phyloP scores from a whole-genome alignment of 2,888 invertebrate species.

The Lycocerus yunnanus region DNA sequence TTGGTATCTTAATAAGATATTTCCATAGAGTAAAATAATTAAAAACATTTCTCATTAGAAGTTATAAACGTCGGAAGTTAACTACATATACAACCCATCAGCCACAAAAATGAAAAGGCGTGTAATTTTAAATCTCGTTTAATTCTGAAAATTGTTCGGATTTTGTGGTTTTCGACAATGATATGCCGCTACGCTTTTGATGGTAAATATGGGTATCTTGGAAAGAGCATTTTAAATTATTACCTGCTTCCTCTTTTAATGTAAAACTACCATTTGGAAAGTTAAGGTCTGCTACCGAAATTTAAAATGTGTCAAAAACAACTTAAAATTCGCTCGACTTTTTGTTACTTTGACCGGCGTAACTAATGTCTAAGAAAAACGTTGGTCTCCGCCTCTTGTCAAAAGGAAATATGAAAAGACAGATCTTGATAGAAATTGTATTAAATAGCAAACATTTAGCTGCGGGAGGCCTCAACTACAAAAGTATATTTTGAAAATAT shows the following conservation, averaged over 20 bases:
- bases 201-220: conserved; percentile 3
- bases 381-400: conserved; percentile 16
- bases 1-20: conserved; percentile 23
- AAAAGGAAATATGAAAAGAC: conserved; percentile 4
- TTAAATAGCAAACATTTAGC: background rate
- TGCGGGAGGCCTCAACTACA: background rate
- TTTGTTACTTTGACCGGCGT: conserved; percentile 8
- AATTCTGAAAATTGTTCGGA: conserved; percentile 4
- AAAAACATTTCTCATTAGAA: background rate
- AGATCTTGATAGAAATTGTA: background rate
- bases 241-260: conserved; percentile 19
- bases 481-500: background rate
- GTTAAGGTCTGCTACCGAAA: conserved; percentile 19
- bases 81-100: background rate
- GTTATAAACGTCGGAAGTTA: background rate
- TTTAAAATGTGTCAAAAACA: conserved; percentile 28
- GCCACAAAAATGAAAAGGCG: background rate
- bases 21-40: conserved; percentile 8
- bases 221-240: conserved; percentile 7
- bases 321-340: conserved; percentile 6
- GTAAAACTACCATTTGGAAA: conserved; percentile 9
- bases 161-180: conserved; percentile 12
- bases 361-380: conserved; percentile 13
- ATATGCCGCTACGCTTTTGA: conserved; percentile 6
- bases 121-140: conserved; percentile 8